Evolutionary conservation across 2,113 vertebrate genomes (phyloP), one percentile per base, ranked within the genome.

Genomic region (Proterorhinus semilunaris): DNA sequence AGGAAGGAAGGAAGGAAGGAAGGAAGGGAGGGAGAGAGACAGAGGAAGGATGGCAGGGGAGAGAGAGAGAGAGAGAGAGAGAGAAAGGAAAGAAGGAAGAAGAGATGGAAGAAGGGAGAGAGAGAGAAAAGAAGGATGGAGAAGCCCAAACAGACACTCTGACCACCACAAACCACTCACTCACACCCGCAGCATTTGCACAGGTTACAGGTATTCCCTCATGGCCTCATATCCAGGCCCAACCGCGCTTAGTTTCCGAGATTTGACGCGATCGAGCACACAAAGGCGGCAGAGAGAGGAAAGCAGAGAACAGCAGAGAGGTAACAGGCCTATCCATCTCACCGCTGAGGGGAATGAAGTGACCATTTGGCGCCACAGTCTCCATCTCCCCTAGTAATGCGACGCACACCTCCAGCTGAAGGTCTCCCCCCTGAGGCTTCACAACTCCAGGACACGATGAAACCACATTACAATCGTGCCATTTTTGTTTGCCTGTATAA

Each of bases 381-480:
- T 69, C 71, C 65, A 66, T 71, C 71, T 80, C 69, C 74, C 76
- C 57, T 43, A 17, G 70, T 70, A 83, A 80, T 71, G 72, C 79
- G 78, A 63, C 48, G 16, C 48, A 50, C 43, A 73, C 82, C 51
- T 78, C 55, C 65, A 68, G 46, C 66, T 69, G 16, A 48, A 74
- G 62, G 16, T 44, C 55, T 8, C 7, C 0, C n/a, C 49, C 16
- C 52, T 50, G 27, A 45, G 46, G 69, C 59, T 59, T 13, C 68
- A 50, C n/a, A 58, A 62, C 55, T 68, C 2, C 11, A 68, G 48
- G 68, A 75, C 66, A 66, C 15, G 49, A 73, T 55, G 7, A 67
- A 78, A 68, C 43, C 36, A 53, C 43, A 53, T 69, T 68, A 54
- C 71, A 77, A 68, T 79, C 64, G 36, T 21, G 16, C 62, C 42